phyloP scores from a whole-genome alignment of 2,113 vertebrate genomes.

The Casuarius casuarius region DNA sequence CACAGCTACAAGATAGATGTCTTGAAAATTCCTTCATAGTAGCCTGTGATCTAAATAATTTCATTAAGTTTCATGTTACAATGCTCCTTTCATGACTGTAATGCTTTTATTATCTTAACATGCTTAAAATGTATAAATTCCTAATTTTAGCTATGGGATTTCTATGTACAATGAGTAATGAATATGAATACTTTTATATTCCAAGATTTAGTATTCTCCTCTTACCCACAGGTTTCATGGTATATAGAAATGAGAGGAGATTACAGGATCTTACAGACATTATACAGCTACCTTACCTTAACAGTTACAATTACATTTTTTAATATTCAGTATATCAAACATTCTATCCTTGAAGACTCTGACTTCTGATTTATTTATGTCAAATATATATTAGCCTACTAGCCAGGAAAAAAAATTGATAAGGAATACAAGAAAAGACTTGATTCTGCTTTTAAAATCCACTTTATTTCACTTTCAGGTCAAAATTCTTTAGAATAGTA shows the following conservation, averaged over 20 bases:
- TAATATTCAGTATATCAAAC: neutral
- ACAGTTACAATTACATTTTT: neutral
- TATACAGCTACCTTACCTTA: neutral
- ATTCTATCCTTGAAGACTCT: neutral
- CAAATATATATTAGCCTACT: neutral
- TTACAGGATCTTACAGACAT: neutral
- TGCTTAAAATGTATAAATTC: neutral
- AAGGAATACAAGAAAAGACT: neutral
- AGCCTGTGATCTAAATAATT: neutral
- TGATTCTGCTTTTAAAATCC: neutral
- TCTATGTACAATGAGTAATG: neutral
- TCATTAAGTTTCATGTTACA: constrained; percentile 7
- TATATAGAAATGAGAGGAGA: neutral
- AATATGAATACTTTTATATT: neutral
- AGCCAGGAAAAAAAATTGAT: neutral
- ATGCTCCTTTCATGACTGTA: neutral
- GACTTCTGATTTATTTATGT: neutral
- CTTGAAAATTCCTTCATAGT: neutral
- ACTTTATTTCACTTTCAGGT: neutral
- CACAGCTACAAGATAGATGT: neutral
- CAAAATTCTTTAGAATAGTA: neutral
- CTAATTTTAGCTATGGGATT: neutral
- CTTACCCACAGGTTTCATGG: neutral
- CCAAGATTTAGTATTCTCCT: neutral
- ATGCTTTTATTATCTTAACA: neutral